phyloP scores from a whole-genome alignment of 2,888 invertebrate species.

The Ceratothoa steindachneri region DNA sequence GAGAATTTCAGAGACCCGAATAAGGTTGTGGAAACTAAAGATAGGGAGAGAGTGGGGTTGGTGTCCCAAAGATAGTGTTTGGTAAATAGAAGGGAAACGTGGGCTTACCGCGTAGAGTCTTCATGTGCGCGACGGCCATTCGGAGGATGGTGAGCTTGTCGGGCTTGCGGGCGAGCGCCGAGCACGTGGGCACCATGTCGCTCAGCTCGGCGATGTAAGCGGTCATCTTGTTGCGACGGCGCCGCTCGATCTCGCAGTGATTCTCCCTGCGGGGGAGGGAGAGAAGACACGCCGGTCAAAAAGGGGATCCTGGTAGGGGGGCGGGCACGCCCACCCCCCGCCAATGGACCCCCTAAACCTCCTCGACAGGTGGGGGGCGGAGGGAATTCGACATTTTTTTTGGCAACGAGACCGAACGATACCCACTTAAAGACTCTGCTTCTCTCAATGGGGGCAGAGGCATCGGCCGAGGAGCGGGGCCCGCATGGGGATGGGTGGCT shows the following conservation, averaged over 20 bases:
- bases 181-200: conserved; percentile 99
- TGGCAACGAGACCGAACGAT: neutral
- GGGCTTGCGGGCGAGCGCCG: conserved; percentile 93
- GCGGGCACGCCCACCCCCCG: neutral
- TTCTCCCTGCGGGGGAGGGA: conserved; percentile 70
- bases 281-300: neutral
- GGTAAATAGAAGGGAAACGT: too few relatives aligned
- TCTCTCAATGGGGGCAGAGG: neutral
- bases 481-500: neutral
- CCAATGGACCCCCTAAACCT: neutral
- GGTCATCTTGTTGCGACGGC: conserved; percentile 99
- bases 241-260: conserved; percentile 97
- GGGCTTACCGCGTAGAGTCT: conserved; percentile 87
- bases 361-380: too few relatives aligned
- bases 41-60: too few relatives aligned
- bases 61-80: too few relatives aligned
- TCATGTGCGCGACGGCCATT: conserved; percentile 99
- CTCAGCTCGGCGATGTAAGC: conserved; percentile 98
- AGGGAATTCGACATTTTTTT: too few relatives aligned
- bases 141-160: conserved; percentile 97
- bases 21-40: too few relatives aligned
- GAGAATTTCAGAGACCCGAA: too few relatives aligned
- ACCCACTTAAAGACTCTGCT: neutral
- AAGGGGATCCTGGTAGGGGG: neutral
- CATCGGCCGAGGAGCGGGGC: neutral